Evolutionary conservation across 2,797 vertebrate species (phyloP), one percentile per base, ranked within the genome.

Genomic region (Helostoma temminkii): DNA sequence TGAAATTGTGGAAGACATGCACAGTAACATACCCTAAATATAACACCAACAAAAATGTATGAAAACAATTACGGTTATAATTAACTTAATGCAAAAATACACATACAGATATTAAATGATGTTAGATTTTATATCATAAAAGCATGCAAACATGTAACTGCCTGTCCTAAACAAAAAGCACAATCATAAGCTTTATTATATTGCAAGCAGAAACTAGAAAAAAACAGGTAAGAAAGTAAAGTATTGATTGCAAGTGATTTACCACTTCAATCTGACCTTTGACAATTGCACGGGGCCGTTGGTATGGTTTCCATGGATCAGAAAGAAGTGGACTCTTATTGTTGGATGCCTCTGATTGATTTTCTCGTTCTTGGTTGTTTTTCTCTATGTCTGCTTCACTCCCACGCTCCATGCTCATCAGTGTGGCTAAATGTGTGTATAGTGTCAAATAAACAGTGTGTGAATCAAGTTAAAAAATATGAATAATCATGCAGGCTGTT

Each of bases 251-350:
- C 43, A 55, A 67, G 65, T 19, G 12, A 80, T 73, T 82, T 81
- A 76, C 26, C 19, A 24, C 21, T 32, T 61, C 21, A 59, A 14
- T 70, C 93, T 94, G 82, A 97, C 96, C 95, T 95, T 82, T 94
- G 73, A 95, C 59, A 47, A 66, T 56, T 21, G 82, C 86, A 3
- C 92, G 91, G 0, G 88, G 72, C 55, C 45, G 56, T 67, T 82
- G 90, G 82, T 91, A 95, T 28, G 95, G 94, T 84, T 90, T 94
- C 92, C 91, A 87, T 49, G 59, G 85, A 37, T 88, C 83, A 56
- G 82, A 66, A 28, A 92, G 80, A 30, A 94, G 90, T 22, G 74
- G 67, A 25, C 39, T 84, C 65, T 74, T 66, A 68, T 89, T 61
- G 62, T 75, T 65, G 67, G 76, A 56, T 48, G 74, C 39, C 47